Conservation (phyloP, 30 jellyfish, hydroid and myxozoan species). For the Aurelia coerulea region DNA sequence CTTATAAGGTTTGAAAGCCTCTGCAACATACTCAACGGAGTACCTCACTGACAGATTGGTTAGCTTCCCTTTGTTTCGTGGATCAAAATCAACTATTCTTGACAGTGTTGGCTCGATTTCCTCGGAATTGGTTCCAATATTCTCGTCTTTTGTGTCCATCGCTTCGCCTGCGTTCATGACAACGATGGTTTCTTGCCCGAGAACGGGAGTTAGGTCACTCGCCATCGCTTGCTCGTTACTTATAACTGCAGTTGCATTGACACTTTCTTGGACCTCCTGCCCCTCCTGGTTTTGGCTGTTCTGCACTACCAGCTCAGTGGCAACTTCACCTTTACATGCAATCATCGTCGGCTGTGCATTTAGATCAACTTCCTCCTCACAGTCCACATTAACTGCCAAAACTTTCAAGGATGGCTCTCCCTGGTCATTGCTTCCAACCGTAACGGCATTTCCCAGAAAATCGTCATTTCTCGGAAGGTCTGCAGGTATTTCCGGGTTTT, state of each 20-base stretch:
- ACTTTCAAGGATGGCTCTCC: background rate
- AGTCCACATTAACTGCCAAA: background rate
- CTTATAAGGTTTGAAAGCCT: constrained; percentile 34
- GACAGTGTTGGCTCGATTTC: constrained; percentile 13
- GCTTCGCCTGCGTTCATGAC: background rate
- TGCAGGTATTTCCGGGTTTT: background rate
- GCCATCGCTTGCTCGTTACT: background rate
- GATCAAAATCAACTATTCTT: constrained; percentile 36
- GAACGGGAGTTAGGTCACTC: background rate
- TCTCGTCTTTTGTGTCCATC: background rate
- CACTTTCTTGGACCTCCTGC: background rate
- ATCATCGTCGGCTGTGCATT: constrained; percentile 58
- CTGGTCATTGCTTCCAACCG: background rate
- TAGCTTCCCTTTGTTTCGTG: constrained; percentile 45
- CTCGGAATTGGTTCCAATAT: background rate
- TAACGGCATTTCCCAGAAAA: background rate
- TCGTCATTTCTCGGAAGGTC: background rate
- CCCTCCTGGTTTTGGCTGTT: background rate
- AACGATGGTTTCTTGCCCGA: background rate
- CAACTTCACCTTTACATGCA: constrained; percentile 45
- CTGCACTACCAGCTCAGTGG: background rate
- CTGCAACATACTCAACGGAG: constrained; percentile 28
- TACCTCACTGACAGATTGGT: constrained; percentile 6
- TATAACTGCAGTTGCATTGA: background rate
- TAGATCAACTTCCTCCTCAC: constrained; percentile 47